These are phyloP conservation scores for Anthophora plumipes DNA, from an alignment of 2,888 invertebrate genomes.

Conservation along the genomic window DNA sequence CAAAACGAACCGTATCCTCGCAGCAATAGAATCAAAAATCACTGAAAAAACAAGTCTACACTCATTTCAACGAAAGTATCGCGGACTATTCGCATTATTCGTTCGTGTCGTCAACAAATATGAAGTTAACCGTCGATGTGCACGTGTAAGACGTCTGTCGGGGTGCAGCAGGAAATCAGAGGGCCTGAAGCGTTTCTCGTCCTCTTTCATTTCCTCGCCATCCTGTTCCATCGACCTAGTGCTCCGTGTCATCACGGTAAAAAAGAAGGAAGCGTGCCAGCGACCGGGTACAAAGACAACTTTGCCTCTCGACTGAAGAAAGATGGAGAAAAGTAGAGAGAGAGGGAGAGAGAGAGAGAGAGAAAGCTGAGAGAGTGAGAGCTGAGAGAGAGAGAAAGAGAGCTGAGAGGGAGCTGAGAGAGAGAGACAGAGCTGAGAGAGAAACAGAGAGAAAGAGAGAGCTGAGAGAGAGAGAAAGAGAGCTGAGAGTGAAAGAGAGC, in stretches of 20 bases:
- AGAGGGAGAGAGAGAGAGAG: not conserved
- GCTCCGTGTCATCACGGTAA: slow-evolving; percentile 33
- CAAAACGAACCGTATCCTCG: not conserved
- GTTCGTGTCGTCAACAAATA: slow-evolving; percentile 41
- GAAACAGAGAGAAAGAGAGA: too few species aligned
- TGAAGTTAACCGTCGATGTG: slow-evolving; percentile 28
- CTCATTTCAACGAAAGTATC: not conserved
- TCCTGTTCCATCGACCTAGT: slow-evolving; percentile 52
- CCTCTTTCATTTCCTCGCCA: slow-evolving; percentile 48
- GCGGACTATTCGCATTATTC: slow-evolving; percentile 25
- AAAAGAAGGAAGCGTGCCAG: slow-evolving; percentile 46
- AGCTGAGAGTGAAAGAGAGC: too few species aligned
- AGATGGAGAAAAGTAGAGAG: slow-evolving; percentile 1
- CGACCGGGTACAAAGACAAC: slow-evolving; percentile 55
- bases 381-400: too few species aligned
- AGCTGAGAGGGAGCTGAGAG: too few species aligned
- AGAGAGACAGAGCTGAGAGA: too few species aligned
- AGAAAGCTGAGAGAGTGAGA: too few species aligned
- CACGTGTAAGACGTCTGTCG: slow-evolving; percentile 30
- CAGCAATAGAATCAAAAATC: not conserved
- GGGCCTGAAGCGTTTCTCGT: slow-evolving; percentile 45
- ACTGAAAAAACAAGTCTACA: not conserved
- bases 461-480: too few species aligned
- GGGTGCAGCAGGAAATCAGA: slow-evolving; percentile 33
- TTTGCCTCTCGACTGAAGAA: slow-evolving; percentile 45